These are phyloP conservation scores for Drosophila lacteicornis DNA, from an alignment of 1,140 invertebrate species.

Conservation along the genomic window DNA sequence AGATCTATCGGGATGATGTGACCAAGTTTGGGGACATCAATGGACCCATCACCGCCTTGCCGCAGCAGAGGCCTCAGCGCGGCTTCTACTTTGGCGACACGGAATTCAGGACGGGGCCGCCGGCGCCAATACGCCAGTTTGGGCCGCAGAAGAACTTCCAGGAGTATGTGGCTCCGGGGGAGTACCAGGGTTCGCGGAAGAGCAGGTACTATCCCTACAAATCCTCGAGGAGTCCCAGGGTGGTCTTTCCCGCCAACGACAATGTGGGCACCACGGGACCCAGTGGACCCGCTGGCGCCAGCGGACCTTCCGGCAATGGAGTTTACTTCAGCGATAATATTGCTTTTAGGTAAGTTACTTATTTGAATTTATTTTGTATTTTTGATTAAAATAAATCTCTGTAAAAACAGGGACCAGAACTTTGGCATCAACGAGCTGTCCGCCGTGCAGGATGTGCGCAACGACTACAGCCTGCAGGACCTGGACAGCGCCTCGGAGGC, in stretches of 20 bases:
- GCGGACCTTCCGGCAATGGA: slow-evolving; percentile 71
- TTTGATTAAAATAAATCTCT: not conserved
- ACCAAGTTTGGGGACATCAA: slow-evolving; percentile 84
- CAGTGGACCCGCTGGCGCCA: slow-evolving; percentile 64
- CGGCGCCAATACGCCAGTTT: slow-evolving; percentile 64
- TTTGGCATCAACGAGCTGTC: slow-evolving; percentile 86
- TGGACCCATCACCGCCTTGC: slow-evolving; percentile 80
- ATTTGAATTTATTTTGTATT: not conserved
- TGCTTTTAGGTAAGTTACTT: slow-evolving; percentile 85
- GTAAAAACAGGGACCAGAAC: slow-evolving; percentile 85
- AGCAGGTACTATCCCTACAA: slow-evolving; percentile 79
- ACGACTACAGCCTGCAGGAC: slow-evolving; percentile 87
- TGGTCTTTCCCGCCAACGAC: slow-evolving; percentile 86
- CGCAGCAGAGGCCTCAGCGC: slow-evolving; percentile 69
- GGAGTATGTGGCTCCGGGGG: slow-evolving; percentile 69
- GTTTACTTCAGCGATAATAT: slow-evolving; percentile 86
- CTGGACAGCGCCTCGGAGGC: slow-evolving; percentile 84
- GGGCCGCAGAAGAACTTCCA: slow-evolving; percentile 79
- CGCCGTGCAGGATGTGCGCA: slow-evolving; percentile 85
- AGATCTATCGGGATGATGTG: slow-evolving; percentile 81
- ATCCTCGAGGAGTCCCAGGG: slow-evolving; percentile 86
- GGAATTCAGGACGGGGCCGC: slow-evolving; percentile 72
- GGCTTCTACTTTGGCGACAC: slow-evolving; percentile 77
- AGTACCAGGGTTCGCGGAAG: slow-evolving; percentile 75
- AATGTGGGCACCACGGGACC: slow-evolving; percentile 85